These are phyloP conservation scores for Troides oblongomaculatus DNA, from an alignment of 2,888 invertebrate genomes.

Conservation along the genomic window DNA sequence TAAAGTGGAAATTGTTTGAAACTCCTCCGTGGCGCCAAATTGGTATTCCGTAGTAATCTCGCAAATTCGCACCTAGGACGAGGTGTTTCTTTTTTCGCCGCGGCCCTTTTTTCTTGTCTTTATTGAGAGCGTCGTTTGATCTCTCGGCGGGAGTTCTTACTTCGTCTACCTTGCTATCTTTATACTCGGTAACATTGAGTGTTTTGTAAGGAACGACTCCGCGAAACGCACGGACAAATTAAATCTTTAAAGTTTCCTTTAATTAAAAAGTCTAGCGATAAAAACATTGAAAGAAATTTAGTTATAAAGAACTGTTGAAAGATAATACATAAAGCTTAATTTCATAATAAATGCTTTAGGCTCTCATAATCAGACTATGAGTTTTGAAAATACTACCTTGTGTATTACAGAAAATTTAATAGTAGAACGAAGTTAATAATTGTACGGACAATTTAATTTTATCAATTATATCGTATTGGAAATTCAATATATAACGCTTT, in stretches of 20 bases:
- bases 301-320: too few relatives aligned
- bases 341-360: too few relatives aligned
- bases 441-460: neutral
- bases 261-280: too few relatives aligned
- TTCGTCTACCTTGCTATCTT: conserved; percentile 15
- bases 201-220: conserved; percentile 2
- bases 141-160: conserved; percentile 29
- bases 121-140: conserved; percentile 34
- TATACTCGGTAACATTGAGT: neutral
- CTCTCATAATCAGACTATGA: too few relatives aligned
- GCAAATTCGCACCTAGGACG: conserved; percentile 65
- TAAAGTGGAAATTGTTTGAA: conserved; percentile 74
- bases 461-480: neutral
- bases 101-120: conserved; percentile 29
- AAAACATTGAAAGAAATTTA: too few relatives aligned
- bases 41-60: conserved; percentile 72
- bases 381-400: too few relatives aligned
- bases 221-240: neutral
- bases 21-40: conserved; percentile 61
- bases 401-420: too few relatives aligned
- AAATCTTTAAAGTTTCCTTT: too few relatives aligned
- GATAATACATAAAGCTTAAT: too few relatives aligned
- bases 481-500: neutral
- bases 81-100: conserved; percentile 32
- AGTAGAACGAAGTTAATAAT: too few relatives aligned